phyloP scores from a whole-genome alignment of 2,888 invertebrate genomes.

The Phortica magna region DNA sequence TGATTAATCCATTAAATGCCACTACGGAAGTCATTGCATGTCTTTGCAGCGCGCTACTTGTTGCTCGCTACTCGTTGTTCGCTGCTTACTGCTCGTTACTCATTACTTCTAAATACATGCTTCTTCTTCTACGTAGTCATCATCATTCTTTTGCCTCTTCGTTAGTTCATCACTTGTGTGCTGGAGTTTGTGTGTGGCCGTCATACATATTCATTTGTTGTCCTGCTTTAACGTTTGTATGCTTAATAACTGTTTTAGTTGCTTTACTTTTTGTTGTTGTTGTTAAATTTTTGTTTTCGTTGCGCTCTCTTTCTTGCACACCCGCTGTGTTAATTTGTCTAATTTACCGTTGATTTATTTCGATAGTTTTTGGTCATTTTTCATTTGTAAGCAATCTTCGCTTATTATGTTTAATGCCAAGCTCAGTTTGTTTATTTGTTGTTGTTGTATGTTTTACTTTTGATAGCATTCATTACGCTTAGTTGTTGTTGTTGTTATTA shows the following conservation, averaged over 20 bases:
- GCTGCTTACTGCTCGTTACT: too few relatives aligned
- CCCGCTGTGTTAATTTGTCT: conserved; percentile 47
- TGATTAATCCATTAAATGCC: conserved; percentile 32
- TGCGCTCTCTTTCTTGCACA: not conserved
- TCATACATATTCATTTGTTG: not conserved
- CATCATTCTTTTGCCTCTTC: not conserved
- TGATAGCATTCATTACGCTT: not conserved
- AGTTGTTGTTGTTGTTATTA: conserved; percentile 20
- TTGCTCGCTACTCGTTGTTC: not conserved
- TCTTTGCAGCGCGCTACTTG: not conserved
- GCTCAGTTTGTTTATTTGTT: too few relatives aligned
- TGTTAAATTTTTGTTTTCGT: not conserved
- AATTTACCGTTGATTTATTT: conserved; percentile 20
- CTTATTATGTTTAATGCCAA: too few relatives aligned
- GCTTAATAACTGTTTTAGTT: too few relatives aligned
- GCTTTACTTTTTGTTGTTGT: too few relatives aligned
- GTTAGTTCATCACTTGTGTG: too few relatives aligned
- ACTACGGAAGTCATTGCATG: conserved; percentile 15
- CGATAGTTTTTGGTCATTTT: not conserved
- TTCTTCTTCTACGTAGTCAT: not conserved
- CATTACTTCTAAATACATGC: too few relatives aligned
- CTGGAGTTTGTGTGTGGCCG: not conserved
- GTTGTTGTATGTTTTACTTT: too few relatives aligned
- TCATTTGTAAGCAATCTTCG: too few relatives aligned
- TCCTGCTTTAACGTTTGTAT: not conserved